phyloP scores from a whole-genome alignment of 2,888 invertebrate species.

The Pharmacophagus antenor region DNA sequence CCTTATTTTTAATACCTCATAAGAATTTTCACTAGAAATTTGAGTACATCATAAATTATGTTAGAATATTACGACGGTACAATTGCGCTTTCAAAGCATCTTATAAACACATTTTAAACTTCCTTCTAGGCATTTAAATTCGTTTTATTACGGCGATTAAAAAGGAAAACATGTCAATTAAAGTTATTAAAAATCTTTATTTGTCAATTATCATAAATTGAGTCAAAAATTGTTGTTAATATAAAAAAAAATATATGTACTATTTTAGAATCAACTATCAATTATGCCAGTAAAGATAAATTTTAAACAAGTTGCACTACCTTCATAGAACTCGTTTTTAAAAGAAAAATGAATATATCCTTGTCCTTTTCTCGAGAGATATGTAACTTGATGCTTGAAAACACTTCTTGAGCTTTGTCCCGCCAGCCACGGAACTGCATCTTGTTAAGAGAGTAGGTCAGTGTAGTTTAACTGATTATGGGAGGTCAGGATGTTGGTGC shows the following conservation, averaged over 20 bases:
- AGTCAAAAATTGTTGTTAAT: too few relatives aligned
- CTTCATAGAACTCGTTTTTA: background rate
- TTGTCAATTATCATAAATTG: too few relatives aligned
- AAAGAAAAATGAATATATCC: background rate
- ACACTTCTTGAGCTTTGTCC: conserved; percentile 13
- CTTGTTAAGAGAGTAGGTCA: conserved; percentile 25
- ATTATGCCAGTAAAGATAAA: background rate
- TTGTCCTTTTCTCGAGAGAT: conserved; percentile 1
- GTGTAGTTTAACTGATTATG: conserved; percentile 16
- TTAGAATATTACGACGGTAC: too few relatives aligned
- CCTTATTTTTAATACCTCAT: too few relatives aligned
- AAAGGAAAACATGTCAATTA: too few relatives aligned
- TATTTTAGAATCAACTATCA: background rate
- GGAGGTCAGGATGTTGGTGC: conserved; percentile 17
- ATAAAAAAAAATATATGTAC: background rate
- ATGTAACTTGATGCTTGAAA: conserved; percentile 17
- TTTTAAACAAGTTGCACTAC: background rate
- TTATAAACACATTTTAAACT: too few relatives aligned
- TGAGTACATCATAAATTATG: too few relatives aligned
- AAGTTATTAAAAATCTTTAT: too few relatives aligned
- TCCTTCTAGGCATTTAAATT: too few relatives aligned
- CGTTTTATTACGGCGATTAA: too few relatives aligned
- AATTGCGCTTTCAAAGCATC: too few relatives aligned
- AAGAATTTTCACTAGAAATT: too few relatives aligned
- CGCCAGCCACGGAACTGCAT: conserved; percentile 12